These are phyloP conservation scores for Raja brachyura DNA, from an alignment of 2,113 vertebrate species.

Conservation along the genomic window DNA sequence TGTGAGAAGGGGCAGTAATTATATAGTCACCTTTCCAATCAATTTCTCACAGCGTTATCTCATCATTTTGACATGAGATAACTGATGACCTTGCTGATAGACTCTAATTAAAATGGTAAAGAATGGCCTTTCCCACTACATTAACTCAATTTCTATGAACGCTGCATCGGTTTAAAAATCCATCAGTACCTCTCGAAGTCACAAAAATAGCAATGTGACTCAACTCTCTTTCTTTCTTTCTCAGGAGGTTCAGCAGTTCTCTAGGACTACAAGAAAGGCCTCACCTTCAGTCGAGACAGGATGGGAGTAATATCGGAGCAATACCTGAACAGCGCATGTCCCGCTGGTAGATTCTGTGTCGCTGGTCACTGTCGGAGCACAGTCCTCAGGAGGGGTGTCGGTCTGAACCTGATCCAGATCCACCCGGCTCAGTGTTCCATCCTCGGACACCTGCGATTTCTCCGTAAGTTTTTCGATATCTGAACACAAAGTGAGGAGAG, in stretches of 20 bases:
- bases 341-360: slow-evolving; percentile 61
- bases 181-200: too few relatives aligned
- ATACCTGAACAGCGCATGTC: slow-evolving; percentile 41
- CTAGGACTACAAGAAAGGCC: too few relatives aligned
- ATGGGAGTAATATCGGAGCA: not conserved
- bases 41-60: not conserved
- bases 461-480: slow-evolving; percentile 94
- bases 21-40: not conserved
- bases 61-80: not conserved
- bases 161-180: too few relatives aligned
- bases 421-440: slow-evolving; percentile 83
- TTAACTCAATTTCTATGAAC: too few relatives aligned
- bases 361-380: slow-evolving; percentile 50
- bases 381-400: slow-evolving; percentile 51
- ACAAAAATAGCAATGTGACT: too few relatives aligned
- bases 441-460: slow-evolving; percentile 93
- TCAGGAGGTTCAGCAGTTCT: not conserved
- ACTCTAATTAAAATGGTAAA: not conserved
- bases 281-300: too few relatives aligned
- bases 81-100: not conserved
- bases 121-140: too few relatives aligned
- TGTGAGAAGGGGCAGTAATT: not conserved
- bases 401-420: slow-evolving; percentile 47
- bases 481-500: slow-evolving; percentile 43
- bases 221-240: too few relatives aligned